Evolutionary conservation across 2,888 invertebrate species (phyloP).

Genomic region (Busseola fusca): DNA sequence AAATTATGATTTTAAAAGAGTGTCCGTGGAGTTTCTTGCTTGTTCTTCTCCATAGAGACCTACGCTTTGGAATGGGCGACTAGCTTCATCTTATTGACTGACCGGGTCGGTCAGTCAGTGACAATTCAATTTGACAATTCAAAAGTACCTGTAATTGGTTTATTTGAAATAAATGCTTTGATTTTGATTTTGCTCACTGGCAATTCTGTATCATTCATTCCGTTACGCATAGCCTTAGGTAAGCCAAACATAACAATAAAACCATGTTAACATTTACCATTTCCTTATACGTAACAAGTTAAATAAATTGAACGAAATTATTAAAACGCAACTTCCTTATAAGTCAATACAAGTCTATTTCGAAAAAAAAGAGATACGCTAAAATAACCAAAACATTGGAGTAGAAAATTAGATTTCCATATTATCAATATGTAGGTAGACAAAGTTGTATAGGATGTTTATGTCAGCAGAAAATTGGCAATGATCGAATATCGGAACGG

Average conservation of each 20-base stretch:
- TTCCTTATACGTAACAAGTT: background rate
- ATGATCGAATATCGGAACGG: slow-evolving; percentile 74
- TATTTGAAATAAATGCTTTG: too few species aligned
- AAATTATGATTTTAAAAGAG: too few species aligned
- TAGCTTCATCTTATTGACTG: too few species aligned
- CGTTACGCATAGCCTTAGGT: background rate
- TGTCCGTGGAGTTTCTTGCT: too few species aligned
- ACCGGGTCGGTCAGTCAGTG: too few species aligned
- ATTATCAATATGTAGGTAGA: slow-evolving; percentile 69
- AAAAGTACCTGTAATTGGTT: too few species aligned
- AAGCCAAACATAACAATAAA: background rate
- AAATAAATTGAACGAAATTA: background rate
- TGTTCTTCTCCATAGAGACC: too few species aligned
- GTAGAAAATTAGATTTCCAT: slow-evolving; percentile 80
- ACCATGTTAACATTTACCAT: background rate
- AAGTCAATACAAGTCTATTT: background rate
- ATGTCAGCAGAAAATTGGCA: slow-evolving; percentile 78
- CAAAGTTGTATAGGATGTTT: slow-evolving; percentile 70
- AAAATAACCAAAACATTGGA: slow-evolving; percentile 66
- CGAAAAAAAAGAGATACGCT: slow-evolving; percentile 19
- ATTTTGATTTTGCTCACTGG: background rate
- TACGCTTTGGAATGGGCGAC: too few species aligned
- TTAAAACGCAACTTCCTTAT: background rate
- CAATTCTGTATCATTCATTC: background rate
- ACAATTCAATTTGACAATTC: too few species aligned